These are phyloP conservation scores for Glossophaga mutica DNA, from an alignment of 2,797 vertebrate species.

Conservation along the genomic window DNA sequence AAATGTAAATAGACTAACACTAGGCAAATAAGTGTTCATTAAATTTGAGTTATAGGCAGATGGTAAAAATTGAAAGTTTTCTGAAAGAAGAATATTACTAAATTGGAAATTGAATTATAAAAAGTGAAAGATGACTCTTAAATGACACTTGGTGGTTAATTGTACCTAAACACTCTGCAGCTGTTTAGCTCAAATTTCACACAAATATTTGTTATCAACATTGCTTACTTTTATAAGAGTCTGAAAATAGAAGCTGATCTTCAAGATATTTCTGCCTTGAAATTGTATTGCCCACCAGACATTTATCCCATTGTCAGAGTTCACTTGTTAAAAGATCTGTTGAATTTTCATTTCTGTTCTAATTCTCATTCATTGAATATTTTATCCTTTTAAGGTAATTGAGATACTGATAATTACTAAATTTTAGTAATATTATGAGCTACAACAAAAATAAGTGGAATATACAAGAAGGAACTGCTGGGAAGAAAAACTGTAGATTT, in stretches of 20 bases:
- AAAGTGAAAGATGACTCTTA: neutral
- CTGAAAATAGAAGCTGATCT: neutral
- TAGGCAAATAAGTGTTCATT: neutral
- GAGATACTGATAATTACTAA: neutral
- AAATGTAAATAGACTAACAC: neutral
- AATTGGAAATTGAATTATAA: neutral
- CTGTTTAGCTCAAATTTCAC: neutral
- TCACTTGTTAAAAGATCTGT: neutral
- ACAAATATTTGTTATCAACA: neutral
- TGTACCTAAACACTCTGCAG: neutral
- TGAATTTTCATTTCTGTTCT: neutral
- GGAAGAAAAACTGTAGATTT: conserved; percentile 42
- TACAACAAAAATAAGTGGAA: conserved; percentile 53
- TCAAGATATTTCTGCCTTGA: neutral
- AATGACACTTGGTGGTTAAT: neutral
- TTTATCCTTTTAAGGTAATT: neutral
- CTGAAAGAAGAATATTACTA: neutral
- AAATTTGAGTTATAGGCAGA: neutral
- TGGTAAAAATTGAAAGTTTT: neutral
- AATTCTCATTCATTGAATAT: neutral
- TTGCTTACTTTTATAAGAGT: neutral
- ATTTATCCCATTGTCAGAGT: neutral
- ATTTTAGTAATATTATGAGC: neutral
- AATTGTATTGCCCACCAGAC: neutral
- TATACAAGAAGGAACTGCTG: neutral